Percentiles rank a stretch among this genome's conserved stretches.
phyloP scores from a whole-genome alignment of 1,140 invertebrate genomes.

The Brevipalpus yothersi region DNA sequence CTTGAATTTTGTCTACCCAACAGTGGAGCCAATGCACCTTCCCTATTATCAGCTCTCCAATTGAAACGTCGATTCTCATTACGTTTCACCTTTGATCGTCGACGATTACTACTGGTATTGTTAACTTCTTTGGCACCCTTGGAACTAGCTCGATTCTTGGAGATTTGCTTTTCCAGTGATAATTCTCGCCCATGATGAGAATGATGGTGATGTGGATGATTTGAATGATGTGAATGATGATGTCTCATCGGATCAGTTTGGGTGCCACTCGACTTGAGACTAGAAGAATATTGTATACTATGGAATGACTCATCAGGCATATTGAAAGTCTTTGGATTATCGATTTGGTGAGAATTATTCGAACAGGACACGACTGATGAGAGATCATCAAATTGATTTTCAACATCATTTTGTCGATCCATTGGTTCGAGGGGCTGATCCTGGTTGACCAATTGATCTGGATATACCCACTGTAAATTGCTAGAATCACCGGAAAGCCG shows the following conservation, averaged over 20 bases:
- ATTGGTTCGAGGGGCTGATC: neutral
- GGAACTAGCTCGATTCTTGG: neutral
- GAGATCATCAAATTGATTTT: neutral
- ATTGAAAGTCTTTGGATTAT: too few species aligned
- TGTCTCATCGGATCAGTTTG: constrained; percentile 2
- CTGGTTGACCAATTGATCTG: neutral
- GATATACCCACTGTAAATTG: constrained; percentile 10
- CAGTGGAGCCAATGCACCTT: neutral
- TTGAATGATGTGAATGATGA: neutral
- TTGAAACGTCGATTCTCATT: neutral
- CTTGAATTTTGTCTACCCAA: neutral
- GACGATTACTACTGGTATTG: neutral
- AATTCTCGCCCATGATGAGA: neutral
- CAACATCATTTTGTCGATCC: neutral
- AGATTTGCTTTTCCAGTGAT: neutral
- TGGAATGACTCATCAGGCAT: neutral
- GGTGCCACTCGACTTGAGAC: neutral
- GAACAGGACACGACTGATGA: neutral
- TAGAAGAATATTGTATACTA: neutral
- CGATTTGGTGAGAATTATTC: too few species aligned
- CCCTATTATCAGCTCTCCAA: neutral
- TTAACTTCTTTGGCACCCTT: neutral
- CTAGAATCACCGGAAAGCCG: constrained; percentile 6
- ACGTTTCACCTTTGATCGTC: neutral
- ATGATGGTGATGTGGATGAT: constrained; percentile 1